Conservation (phyloP, 1,140 invertebrate species). For the Aphelenchoides fujianensis region DNA sequence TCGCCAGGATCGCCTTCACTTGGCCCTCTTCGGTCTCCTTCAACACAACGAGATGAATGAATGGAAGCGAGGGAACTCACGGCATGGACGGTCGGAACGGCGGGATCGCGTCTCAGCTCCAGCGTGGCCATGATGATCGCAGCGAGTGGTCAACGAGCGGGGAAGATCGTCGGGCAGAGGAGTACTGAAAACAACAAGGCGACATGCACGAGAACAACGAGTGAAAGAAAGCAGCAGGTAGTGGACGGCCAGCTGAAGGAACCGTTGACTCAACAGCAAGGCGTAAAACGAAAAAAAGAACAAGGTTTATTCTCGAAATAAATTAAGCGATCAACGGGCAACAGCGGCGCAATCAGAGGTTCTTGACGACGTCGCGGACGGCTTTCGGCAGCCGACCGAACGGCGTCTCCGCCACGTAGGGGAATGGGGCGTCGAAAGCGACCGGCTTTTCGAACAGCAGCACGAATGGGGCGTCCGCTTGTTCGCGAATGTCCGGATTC, state of each 20-base stretch:
- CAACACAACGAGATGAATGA: too few species aligned
- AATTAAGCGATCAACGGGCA: neutral
- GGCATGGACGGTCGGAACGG: neutral
- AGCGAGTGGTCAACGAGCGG: neutral
- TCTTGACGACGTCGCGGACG: conserved; percentile 18
- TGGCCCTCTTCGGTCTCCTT: conserved; percentile 22
- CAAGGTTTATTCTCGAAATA: neutral
- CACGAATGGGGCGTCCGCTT: conserved; percentile 21
- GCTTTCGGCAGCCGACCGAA: conserved; percentile 21
- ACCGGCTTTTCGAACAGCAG: conserved; percentile 26
- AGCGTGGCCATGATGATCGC: neutral
- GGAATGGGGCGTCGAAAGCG: conserved; percentile 19
- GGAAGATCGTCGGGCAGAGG: too few species aligned
- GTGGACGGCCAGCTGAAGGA: too few species aligned
- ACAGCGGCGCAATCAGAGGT: conserved; percentile 21
- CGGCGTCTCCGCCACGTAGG: neutral
- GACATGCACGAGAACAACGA: too few species aligned
- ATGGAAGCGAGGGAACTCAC: too few species aligned
- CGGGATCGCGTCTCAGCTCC: neutral
- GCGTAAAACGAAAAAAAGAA: too few species aligned
- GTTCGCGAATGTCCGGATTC: conserved; percentile 14
- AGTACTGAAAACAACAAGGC: too few species aligned
- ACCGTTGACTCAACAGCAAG: too few species aligned
- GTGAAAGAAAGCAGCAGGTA: too few species aligned
- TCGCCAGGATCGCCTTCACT: conserved; percentile 33